Percentiles rank a stretch among this genome's conserved stretches.
Conservation (phyloP, 1,140 invertebrate species). For the Globodera rostochiensis region DNA sequence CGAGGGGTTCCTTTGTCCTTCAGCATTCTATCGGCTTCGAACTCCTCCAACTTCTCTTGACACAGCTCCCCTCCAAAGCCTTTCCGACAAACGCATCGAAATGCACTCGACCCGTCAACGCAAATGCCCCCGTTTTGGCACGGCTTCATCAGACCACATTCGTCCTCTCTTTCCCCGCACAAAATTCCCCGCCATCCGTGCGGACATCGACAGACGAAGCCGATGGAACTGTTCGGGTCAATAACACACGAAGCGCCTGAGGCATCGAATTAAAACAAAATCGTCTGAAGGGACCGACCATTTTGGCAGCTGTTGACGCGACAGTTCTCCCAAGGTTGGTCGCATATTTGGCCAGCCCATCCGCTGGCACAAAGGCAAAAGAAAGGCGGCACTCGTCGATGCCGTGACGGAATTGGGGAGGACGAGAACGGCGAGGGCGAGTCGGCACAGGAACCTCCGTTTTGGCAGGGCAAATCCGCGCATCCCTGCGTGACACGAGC, state of each 20-base stretch:
- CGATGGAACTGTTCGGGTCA: constrained; percentile 17
- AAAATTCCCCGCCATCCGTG: constrained; percentile 23
- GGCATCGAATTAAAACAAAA: constrained; percentile 10
- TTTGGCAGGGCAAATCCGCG: constrained; percentile 34
- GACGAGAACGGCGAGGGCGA: not conserved
- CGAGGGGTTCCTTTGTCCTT: not conserved
- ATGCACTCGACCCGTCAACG: constrained; percentile 30
- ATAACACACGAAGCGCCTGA: constrained; percentile 37
- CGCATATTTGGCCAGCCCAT: constrained; percentile 32
- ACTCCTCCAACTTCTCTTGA: constrained; percentile 30
- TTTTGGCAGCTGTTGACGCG: constrained; percentile 28
- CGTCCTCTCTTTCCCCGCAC: constrained; percentile 29
- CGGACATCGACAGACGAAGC: constrained; percentile 29
- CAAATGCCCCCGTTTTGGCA: constrained; percentile 39
- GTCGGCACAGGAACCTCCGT: constrained; percentile 38
- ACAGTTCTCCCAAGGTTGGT: constrained; percentile 9
- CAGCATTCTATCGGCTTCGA: not conserved
- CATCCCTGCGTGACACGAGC: constrained; percentile 16
- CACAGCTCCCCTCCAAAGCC: constrained; percentile 21
- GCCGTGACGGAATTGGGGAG: constrained; percentile 10
- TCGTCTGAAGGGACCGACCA: constrained; percentile 5
- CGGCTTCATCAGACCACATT: constrained; percentile 20
- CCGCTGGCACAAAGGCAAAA: constrained; percentile 34
- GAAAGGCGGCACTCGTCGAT: not conserved
- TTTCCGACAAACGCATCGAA: constrained; percentile 30